phyloP scores from a whole-genome alignment of 2,113 vertebrate genomes.

The Glaucomys volans region DNA sequence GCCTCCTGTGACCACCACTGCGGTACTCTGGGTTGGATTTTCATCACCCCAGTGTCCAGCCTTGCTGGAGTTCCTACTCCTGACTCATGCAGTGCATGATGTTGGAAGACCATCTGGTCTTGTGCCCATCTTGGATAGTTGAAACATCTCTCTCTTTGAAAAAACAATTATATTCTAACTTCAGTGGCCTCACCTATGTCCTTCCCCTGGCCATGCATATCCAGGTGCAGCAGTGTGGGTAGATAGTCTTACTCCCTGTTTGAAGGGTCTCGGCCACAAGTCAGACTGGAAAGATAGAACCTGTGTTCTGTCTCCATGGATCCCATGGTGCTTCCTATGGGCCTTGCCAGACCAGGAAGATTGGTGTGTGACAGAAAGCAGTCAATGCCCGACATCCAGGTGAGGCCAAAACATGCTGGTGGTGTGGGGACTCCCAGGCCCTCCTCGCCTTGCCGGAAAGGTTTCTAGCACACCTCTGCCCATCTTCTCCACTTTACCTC shows the following conservation, averaged over 20 bases:
- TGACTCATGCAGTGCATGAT: accelerated
- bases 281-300: not conserved
- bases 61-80: too few species aligned
- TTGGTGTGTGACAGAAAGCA: not conserved
- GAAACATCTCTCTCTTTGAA: not conserved
- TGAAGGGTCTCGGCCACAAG: not conserved
- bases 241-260: not conserved
- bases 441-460: not conserved
- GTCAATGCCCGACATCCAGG: not conserved
- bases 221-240: accelerated
- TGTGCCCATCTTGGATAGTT: not conserved
- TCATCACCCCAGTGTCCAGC: not conserved
- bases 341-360: not conserved
- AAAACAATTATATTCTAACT: not conserved
- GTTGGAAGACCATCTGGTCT: not conserved
- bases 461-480: not conserved
- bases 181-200: not conserved
- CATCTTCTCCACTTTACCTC: accelerated
- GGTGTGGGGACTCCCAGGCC: not conserved
- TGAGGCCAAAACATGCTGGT: not conserved
- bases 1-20: not conserved
- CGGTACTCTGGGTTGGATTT: not conserved
- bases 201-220: not conserved
- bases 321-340: accelerated
- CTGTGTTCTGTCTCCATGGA: not conserved